Conservation (phyloP, 2,888 invertebrate genomes). For the Nowickia ferox region DNA sequence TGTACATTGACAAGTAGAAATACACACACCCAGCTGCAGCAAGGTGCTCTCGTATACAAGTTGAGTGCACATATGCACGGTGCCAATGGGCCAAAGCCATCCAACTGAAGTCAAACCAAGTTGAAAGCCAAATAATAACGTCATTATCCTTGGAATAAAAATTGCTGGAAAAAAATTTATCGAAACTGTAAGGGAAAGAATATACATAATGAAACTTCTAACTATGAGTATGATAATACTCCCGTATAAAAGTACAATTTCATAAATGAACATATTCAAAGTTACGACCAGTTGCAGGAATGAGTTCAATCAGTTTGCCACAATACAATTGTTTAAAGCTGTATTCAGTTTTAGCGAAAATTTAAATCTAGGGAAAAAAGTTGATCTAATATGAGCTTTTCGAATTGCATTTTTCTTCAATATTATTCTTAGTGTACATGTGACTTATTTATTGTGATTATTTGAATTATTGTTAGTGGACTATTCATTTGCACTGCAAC, state of each 20-base stretch:
- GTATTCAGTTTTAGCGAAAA: no score
- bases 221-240: constrained; percentile 16
- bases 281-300: not conserved
- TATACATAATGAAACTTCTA: constrained; percentile 40
- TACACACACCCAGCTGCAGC: not conserved
- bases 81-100: constrained; percentile 57
- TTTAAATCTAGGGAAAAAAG: no score
- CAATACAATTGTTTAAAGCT: no score
- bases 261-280: not conserved
- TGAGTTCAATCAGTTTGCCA: not conserved
- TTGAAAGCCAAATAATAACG: constrained; percentile 60
- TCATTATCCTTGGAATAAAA: constrained; percentile 54
- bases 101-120: constrained; percentile 52
- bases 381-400: no score
- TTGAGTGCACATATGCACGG: constrained; percentile 12
- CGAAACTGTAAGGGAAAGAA: constrained; percentile 15
- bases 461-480: no score
- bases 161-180: not conserved
- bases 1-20: not conserved
- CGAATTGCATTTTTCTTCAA: no score
- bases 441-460: no score
- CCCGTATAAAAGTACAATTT: not conserved
- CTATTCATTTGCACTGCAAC: no score
- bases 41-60: not conserved
- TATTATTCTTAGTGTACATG: no score